Conservation (phyloP, 2,797 vertebrate species). For the Bovichtus variegatus region DNA sequence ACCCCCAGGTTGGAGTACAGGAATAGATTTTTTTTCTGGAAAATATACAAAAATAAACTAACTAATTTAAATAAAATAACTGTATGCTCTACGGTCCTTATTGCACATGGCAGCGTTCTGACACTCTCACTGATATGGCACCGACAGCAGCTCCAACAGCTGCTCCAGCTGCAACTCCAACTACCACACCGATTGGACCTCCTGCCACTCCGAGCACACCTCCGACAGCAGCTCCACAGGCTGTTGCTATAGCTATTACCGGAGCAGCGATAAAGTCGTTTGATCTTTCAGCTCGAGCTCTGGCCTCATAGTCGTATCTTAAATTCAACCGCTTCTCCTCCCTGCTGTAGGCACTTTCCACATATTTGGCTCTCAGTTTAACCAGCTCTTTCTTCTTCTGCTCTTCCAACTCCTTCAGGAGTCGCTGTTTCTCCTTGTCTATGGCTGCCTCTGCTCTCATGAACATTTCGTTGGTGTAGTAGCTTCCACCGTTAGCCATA, state of each 20-base stretch:
- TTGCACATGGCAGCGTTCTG: conserved; percentile 50
- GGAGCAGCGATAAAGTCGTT: conserved; percentile 45
- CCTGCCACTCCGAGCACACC: conserved; percentile 45
- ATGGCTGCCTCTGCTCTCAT: conserved; percentile 58
- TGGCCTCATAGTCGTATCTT: conserved; percentile 49
- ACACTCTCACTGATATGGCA: conserved; percentile 28
- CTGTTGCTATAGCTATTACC: background rate
- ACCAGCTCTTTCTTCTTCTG: conserved; percentile 46
- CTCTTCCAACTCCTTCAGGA: conserved; percentile 49
- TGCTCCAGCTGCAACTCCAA: conserved; percentile 61
- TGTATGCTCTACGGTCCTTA: conserved; percentile 3
- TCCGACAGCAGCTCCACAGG: conserved; percentile 55
- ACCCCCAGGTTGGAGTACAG: no score
- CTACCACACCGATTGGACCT: conserved; percentile 48
- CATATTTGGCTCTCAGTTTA: conserved; percentile 25
- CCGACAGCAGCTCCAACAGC: conserved; percentile 50
- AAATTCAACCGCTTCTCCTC: conserved; percentile 39
- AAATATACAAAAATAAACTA: background rate
- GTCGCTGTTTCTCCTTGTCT: conserved; percentile 51
- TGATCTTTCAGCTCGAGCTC: conserved; percentile 46
- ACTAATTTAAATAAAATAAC: no score
- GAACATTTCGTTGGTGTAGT: conserved; percentile 69
- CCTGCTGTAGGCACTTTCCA: background rate
- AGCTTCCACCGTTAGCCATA: conserved; percentile 17
- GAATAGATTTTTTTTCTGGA: background rate